Evolutionary conservation across 2,113 vertebrate genomes (phyloP), one percentile per base, ranked within the genome.

Genomic region (Mirza zaza): DNA sequence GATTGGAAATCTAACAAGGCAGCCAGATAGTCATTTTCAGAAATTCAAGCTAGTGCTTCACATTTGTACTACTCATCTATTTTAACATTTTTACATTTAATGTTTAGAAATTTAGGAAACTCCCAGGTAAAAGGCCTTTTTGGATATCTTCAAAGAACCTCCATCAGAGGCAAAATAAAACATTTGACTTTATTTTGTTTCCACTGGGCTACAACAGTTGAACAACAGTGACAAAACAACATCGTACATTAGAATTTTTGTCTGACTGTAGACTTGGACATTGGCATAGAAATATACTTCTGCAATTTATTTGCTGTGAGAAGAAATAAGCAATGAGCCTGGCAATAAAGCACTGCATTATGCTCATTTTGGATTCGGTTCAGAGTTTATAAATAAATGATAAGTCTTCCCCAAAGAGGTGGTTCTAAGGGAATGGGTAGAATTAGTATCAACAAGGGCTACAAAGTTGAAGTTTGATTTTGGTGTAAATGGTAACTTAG

Each of bases 91-190:
- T 83, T 88, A 81, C 57, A 50, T 80, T 70, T 91, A 94, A 88
- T 81, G 42, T 87, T 89, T 70, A 91, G 23, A 95, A 93, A 84
- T 81, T 70, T 71, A 91, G n/a, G 18, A 67, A 86, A 90, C 90
- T 90, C 5, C 48, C 63, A 70, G 29, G 48, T 23, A 77, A 63
- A 82, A 73, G n/a, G 3, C 36, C 20, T 92, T 86, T 57, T 63
- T 18, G 25, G 17, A 81, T 93, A 68, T 82, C 81, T 25, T 88
- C 32, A 70, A 70, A 95, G 63, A 92, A 89, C n/a, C 29, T 50
- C 85, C 55, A 57, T 61, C 32, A 55, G 32, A 76, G 50, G 70
- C 36, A 90, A 87, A 52, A 87, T 61, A 61, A 83, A 87, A 25
- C 27, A 84, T 82, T 34, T 96, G 57, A 87, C 65, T 97, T 20